Percentiles rank a stretch among this genome's conserved stretches.
Evolutionary conservation across 2,113 vertebrate species (phyloP).

Genomic region (Rhinichthys klamathensis): DNA sequence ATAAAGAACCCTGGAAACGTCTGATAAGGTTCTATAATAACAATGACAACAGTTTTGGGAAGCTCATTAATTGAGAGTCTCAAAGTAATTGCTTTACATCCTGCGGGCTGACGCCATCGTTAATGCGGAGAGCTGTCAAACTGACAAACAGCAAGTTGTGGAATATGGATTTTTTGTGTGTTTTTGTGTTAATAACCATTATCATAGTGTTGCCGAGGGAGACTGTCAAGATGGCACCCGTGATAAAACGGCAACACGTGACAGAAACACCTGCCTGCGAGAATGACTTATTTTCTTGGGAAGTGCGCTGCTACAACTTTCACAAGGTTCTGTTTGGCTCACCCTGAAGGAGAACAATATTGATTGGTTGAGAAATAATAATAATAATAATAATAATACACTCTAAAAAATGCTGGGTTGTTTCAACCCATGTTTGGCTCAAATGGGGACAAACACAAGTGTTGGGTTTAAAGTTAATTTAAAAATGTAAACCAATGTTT

Average conservation of each 20-base stretch:
- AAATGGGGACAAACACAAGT: too few species aligned
- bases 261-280: slow-evolving; percentile 76
- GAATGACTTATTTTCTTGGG: slow-evolving; percentile 72
- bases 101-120: slow-evolving; percentile 75
- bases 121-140: slow-evolving; percentile 80
- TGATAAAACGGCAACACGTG: slow-evolving; percentile 79
- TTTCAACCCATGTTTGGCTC: too few species aligned
- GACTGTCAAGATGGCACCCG: slow-evolving; percentile 79
- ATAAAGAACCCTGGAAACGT: slow-evolving; percentile 72
- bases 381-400: background rate
- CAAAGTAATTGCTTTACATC: slow-evolving; percentile 78
- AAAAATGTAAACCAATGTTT: too few species aligned
- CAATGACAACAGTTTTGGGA: slow-evolving; percentile 77
- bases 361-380: slow-evolving; percentile 67
- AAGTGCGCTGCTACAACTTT: slow-evolving; percentile 71
- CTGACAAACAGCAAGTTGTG: slow-evolving; percentile 79
- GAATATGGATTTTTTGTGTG: slow-evolving; percentile 78
- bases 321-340: slow-evolving; percentile 71
- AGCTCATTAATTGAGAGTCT: slow-evolving; percentile 81
- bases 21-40: slow-evolving; percentile 78
- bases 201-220: slow-evolving; percentile 78
- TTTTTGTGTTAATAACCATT: slow-evolving; percentile 78
- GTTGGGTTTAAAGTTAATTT: too few species aligned
- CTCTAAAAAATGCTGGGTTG: too few species aligned
- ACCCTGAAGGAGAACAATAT: slow-evolving; percentile 72